Base-by-base conservation (phyloP, 2,888 invertebrate species). In the Latrodectus elegans region DNA sequence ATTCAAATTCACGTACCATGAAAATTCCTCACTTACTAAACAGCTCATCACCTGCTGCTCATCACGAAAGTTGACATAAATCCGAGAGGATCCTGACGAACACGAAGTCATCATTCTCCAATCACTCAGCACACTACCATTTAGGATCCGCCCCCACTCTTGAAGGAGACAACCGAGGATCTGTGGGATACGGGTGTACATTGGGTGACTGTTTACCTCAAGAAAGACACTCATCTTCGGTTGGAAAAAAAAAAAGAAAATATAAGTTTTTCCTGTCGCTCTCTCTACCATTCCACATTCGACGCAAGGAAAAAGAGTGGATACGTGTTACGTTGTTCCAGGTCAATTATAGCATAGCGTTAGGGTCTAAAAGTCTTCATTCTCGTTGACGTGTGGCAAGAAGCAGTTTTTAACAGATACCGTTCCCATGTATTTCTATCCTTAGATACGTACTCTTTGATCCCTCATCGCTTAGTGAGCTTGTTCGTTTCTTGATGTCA, bases 281-380 rank as follows among this genome's bases (percentile, higher is more conserved):
- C 10, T 60, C n/a, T 60, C n/a, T 60, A 15, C 15, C 14, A 15
- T 60, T n/a, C 12, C 14, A n/a, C 60, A 60, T 60, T 60, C n/a
- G 60, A 60, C 60, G 6, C n/a, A n/a, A n/a, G n/a, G 60, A 10
- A 60, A 38, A 60, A 60, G 6, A 60, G 60, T 15, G 12, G 60
- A 15, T n/a, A 60, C 60, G 60, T 38, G 38, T 70, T 80, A 17
- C 26, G 65, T 72, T 72, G 81, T 87, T 77, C 76, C 76, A 77
- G 86, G 81, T 87, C 86, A 87, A 87, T 87, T 87, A 87, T 87
- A 87, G 86, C 53, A 77, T 77, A 38, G 71, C 71, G 81, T 15
- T 65, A 75, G 79, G 79, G 52, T 81, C 70, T 65, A 65, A 67
- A 74, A 53, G 68, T 38, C 65, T 76, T 72, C 53, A 73, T 74